phyloP scores from a whole-genome alignment of 2,113 vertebrate species.

The Copsychus sechellarum region DNA sequence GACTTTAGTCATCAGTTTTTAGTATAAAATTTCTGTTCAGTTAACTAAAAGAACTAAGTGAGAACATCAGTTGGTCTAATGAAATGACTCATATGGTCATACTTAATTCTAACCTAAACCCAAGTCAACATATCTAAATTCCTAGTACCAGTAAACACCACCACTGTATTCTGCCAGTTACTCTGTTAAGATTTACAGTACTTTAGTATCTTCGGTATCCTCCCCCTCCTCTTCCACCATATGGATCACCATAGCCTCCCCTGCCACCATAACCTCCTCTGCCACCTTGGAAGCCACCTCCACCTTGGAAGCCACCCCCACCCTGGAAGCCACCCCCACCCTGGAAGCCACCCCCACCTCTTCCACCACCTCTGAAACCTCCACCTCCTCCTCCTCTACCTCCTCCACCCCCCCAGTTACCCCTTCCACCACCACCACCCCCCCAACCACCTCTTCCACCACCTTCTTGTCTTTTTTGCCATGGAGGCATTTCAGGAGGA shows the following conservation, averaged over 20 bases:
- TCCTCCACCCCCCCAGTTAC: slow-evolving; percentile 54
- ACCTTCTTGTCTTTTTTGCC: slow-evolving; percentile 91
- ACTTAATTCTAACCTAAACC: slow-evolving; percentile 51
- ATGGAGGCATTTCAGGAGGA: slow-evolving; percentile 92
- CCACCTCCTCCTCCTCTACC: slow-evolving; percentile 35
- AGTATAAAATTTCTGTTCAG: slow-evolving; percentile 41
- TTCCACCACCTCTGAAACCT: slow-evolving; percentile 54
- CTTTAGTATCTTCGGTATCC: slow-evolving; percentile 73
- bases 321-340: background rate
- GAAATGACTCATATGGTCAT: slow-evolving; percentile 31
- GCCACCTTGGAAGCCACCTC: background rate
- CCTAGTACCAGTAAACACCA: slow-evolving; percentile 52
- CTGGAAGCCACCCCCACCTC: slow-evolving; percentile 71
- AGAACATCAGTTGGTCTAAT: slow-evolving; percentile 29
- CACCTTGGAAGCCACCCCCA: background rate
- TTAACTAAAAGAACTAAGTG: slow-evolving; percentile 37
- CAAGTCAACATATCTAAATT: background rate
- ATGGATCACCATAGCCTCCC: slow-evolving; percentile 40
- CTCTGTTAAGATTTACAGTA: background rate
- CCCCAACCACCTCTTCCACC: slow-evolving; percentile 78
- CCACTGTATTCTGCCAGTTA: slow-evolving; percentile 2
- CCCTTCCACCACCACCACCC: slow-evolving; percentile 69
- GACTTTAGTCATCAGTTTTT: slow-evolving; percentile 16
- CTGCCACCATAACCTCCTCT: slow-evolving; percentile 48
- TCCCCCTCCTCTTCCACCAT: slow-evolving; percentile 64